phyloP scores from a whole-genome alignment of 2,113 vertebrate species.

The Cromileptes altivelis region DNA sequence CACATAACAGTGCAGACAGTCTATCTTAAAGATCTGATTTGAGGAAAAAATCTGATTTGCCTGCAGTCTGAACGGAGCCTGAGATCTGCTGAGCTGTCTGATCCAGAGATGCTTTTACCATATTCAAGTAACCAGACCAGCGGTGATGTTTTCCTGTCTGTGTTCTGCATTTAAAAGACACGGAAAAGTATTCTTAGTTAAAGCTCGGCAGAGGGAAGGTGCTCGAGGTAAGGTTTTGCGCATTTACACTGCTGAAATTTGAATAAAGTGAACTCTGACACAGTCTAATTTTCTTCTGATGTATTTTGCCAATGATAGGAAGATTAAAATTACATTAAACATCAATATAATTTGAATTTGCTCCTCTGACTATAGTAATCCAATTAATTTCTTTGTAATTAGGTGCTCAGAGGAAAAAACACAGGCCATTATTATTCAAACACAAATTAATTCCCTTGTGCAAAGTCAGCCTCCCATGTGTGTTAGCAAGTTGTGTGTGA shows the following conservation, averaged over 20 bases:
- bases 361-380: background rate
- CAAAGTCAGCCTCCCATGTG: constrained; percentile 31
- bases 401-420: background rate
- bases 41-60: too few relatives aligned
- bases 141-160: background rate
- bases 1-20: too few relatives aligned
- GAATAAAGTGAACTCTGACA: constrained; percentile 11
- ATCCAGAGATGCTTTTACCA: constrained; percentile 21
- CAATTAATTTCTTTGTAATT: constrained; percentile 14
- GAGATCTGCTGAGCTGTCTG: constrained; percentile 23
- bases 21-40: too few relatives aligned
- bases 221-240: background rate
- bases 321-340: background rate
- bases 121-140: background rate
- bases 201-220: background rate
- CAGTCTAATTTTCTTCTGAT: background rate
- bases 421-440: background rate
- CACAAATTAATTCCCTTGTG: background rate
- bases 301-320: constrained; percentile 1
- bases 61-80: background rate
- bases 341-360: constrained; percentile 4
- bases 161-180: background rate
- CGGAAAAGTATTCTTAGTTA: background rate
- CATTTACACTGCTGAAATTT: background rate
- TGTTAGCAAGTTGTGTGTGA: background rate